Base-by-base conservation (phyloP, 2,888 invertebrate species). In the Pocota personata region DNA sequence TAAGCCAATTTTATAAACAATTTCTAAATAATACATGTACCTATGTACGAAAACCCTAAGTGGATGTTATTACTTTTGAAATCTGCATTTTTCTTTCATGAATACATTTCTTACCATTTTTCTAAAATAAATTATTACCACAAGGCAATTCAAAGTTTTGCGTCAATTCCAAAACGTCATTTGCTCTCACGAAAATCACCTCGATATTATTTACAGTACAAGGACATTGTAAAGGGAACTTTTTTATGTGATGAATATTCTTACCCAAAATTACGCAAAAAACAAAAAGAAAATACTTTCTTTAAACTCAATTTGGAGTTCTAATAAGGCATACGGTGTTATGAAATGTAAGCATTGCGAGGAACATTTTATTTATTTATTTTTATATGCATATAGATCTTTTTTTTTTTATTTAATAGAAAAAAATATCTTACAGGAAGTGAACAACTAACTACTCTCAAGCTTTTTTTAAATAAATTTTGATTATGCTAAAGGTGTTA, bases 161-260 rank as follows among this genome's bases (percentile, higher is more conserved):
- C 16, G 12, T 6, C 7, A 37, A n/a, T 58, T 58, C 2, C 6
- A 12, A 19, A 58, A 24, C 27, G 43, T 8, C 16, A 32, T 0
- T 14, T 52, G n/a, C 32, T 48, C 27, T 3, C n/a, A 30, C 46
- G 12, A 27, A 24, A 62, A 30, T 14, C 16, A 27, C 7, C 10
- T 32, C 3, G 14, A 32, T 35, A 30, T 37, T 48, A 35, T 55
- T 62, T 71, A 43, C 62, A 55, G 14, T 52, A 52, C 30, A 35
- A 72, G 79, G 79, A 79, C 79, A 79, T 79, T 79, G 79, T 79
- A 79, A 79, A 79, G 79, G 79, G 72, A 72, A 66, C 12, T 62
- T 52, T 24, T 62, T 5, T 21, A 72, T 66, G 37, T 72, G 58
- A 58, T 57, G 27, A 50, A 19, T 19, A 72, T 71, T 21, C 48